Percentiles rank a stretch among this genome's conserved stretches.
These are phyloP conservation scores for Ceyx erithaca DNA, from an alignment of 2,797 vertebrate species.

Conservation along the genomic window DNA sequence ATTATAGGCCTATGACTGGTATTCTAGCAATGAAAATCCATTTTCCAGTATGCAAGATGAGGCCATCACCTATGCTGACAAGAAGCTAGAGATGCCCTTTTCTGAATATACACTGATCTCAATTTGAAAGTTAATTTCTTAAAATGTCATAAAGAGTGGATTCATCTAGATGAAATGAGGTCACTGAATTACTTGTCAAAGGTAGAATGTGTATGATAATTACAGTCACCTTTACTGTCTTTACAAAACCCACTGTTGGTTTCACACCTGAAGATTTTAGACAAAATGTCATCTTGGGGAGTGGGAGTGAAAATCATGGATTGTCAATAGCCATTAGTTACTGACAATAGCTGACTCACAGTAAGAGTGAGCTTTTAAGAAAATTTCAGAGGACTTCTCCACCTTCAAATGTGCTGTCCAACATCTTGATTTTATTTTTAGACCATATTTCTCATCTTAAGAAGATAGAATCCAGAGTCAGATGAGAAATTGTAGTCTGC, in stretches of 20 bases:
- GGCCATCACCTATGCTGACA: constrained; percentile 1
- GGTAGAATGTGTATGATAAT: constrained; percentile 49
- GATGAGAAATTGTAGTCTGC: neutral
- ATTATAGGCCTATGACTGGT: neutral
- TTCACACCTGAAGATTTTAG: constrained; percentile 52
- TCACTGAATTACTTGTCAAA: constrained; percentile 65
- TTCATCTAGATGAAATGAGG: constrained; percentile 53
- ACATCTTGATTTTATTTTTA: constrained; percentile 7
- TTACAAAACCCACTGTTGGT: constrained; percentile 41
- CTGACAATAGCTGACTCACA: neutral
- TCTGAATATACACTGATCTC: constrained; percentile 38
- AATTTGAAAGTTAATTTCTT: constrained; percentile 33
- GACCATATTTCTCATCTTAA: neutral
- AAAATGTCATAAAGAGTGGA: constrained; percentile 3
- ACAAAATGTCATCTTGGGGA: constrained; percentile 27
- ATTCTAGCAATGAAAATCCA: constrained; percentile 38
- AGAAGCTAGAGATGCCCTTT: constrained; percentile 18
- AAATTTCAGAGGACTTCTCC: neutral
- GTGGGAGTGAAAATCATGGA: constrained; percentile 7
- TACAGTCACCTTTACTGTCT: constrained; percentile 67
- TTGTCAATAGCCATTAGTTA: constrained; percentile 2
- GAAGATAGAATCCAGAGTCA: neutral
- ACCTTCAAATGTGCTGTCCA: neutral
- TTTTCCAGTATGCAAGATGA: constrained; percentile 33
- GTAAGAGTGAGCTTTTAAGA: neutral